A percentile compares a stretch with the other conserved stretches of the same genome.
Conservation (phyloP, 2,113 vertebrate species). For the Phasianus colchicus region DNA sequence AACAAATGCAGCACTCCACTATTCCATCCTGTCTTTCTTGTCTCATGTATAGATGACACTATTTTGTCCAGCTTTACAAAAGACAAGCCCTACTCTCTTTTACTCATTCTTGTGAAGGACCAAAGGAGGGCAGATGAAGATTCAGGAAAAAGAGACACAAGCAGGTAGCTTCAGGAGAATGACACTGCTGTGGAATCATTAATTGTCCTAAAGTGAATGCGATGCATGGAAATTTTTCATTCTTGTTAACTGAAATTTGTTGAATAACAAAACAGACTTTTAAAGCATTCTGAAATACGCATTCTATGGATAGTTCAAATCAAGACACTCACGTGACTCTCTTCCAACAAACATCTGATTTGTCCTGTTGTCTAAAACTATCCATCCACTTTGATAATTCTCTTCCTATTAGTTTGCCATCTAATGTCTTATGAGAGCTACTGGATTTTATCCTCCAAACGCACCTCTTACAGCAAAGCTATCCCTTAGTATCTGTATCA, state of each 20-base stretch:
- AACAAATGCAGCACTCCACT: fast-evolving
- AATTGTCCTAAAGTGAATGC: fast-evolving
- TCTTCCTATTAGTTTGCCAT: neutral
- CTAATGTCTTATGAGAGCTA: neutral
- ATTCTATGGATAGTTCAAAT: neutral
- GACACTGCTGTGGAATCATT: neutral
- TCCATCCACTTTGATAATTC: neutral
- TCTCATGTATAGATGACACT: neutral
- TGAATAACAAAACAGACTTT: neutral
- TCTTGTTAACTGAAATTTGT: neutral
- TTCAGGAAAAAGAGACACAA: fast-evolving
- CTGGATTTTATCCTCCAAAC: neutral
- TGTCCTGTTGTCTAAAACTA: neutral
- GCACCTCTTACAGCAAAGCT: neutral
- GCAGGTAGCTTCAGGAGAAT: neutral
- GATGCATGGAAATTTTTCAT: neutral
- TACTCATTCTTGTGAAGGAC: neutral
- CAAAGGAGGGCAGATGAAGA: neutral
- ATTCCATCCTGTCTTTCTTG: neutral
- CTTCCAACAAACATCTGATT: neutral
- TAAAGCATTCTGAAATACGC: neutral
- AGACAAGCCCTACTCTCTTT: neutral
- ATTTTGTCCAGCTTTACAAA: neutral
- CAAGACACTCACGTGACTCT: neutral
- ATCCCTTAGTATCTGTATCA: neutral